Base-by-base conservation (phyloP, 2,888 invertebrate genomes). In the Listrodromus nycthemerus region DNA sequence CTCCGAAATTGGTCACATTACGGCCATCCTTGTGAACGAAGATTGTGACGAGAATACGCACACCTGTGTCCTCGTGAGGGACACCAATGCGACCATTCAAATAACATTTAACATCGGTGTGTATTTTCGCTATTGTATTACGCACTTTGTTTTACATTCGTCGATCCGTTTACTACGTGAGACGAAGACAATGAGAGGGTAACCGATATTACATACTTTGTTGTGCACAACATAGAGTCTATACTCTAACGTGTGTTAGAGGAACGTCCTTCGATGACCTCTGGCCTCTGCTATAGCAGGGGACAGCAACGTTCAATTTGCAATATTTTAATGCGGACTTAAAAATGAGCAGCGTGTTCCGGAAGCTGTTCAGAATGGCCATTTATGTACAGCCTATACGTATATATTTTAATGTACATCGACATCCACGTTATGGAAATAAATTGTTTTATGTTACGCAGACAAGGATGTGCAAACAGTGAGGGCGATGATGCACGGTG, bases 401-500 rank as follows among this genome's bases (percentile, higher is more conserved):
- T 48, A 19, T 10, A 45, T 45, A 7, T 58, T 16, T 58, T 58
- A 4, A 4, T 16, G 7, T 16, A 24, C 27, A 2, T 37, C 7
- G 37, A 21, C 33, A 21, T 48, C 21, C 13, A 33, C 33, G 7
- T 33, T 33, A 1, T 41, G 41, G 13, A 63, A 4, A 33, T 30
- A 61, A 66, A 58, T 73, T 67, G 24, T 69, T 75, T 82, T 19
- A 74, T 50, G 63, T 48, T 74, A 78, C 41, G 37, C 74, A 84
- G 84, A 75, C 19, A 66, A 70, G 13, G 78, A 75, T 8, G 45
- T 33, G 24, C 41, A 69, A 10, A 10, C 13, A 0, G 93, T 97
- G 19, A 95, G 92, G 70, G 96, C 97, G 0, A 95, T 95, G 3
- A 97, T 98, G 0, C 96, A 97, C 93, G 98, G 98, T 0, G 94